Evolutionary conservation across 35 echinoderm and acorn worm genomes (phyloP).

Genomic region (Ptychodera flava): DNA sequence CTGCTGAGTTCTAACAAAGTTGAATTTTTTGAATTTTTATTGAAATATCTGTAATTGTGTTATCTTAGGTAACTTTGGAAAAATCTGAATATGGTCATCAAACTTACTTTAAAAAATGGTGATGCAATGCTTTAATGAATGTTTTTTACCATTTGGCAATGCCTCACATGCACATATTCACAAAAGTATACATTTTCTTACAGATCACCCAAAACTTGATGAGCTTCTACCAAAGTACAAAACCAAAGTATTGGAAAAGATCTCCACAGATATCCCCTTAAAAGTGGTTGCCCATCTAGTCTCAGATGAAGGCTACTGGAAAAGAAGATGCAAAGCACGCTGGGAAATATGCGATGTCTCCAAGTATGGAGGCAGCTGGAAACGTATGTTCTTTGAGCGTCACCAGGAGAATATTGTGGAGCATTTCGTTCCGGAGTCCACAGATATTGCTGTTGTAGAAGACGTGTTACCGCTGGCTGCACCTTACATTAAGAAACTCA

Average conservation of each 20-base stretch:
- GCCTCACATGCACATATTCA: no score
- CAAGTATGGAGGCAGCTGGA: constrained; percentile 83
- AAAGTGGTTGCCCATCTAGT: constrained; percentile 84
- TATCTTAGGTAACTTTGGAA: no score
- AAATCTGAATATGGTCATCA: no score
- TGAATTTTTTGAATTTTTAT: no score
- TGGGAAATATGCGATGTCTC: constrained; percentile 92
- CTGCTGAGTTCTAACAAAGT: no score
- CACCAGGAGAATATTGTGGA: constrained; percentile 88
- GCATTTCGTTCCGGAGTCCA: constrained; percentile 92
- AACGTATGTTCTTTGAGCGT: constrained; percentile 97
- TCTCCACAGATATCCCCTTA: constrained; percentile 76
- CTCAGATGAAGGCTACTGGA: constrained; percentile 96
- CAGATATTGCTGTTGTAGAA: constrained; percentile 45
- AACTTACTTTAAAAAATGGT: no score
- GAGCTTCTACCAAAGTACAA: constrained; percentile 94
- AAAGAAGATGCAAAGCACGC: constrained; percentile 78
- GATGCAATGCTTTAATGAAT: no score
- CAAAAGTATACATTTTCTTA: no score
- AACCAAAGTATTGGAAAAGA: constrained; percentile 95
- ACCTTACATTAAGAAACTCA: constrained; percentile 75
- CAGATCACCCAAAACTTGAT: constrained; percentile 97
- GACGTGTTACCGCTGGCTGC: constrained; percentile 65
- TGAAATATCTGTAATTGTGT: no score
- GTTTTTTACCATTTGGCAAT: no score